Evolutionary conservation across 2,113 vertebrate species (phyloP), one percentile per base, ranked within the genome.

Genomic region (Catharus minimus): DNA sequence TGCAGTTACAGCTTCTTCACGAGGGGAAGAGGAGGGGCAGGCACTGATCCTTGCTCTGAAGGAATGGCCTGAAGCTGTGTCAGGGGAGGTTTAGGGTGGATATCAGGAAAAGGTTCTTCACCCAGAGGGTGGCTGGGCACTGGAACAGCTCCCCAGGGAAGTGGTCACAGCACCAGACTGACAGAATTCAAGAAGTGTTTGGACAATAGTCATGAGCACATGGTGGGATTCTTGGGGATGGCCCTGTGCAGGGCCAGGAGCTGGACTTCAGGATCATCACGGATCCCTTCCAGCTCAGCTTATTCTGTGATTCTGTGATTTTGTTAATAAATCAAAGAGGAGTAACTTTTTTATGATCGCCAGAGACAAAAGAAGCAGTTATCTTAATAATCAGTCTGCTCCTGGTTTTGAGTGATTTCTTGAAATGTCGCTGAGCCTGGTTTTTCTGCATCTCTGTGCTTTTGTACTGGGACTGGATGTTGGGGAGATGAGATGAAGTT

Each of bases 101-200:
- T 53, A 32, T 41, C 5, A 61, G 28, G 11, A 22, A n/a, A n/a
- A 46, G 2, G 5, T 38, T 38, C n/a, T n/a, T 62, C 39, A 18
- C 4, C 2, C 17, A 46, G 22, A 16, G 6, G 11, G 7, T 52
- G 47, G 1, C 1, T 72, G 57, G 47, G 17, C 32, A 17, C 9
- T 62, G n/a, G 15, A 41, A n/a, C 22, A 61, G 32, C 26, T 52
- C 26, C 16, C 8, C 15, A 46, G 5, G 12, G 27, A 32, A 38
- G 13, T 21, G 32, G n/a, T 38, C 39, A 53, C n/a, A 32, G 49
- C 27, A 46, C 22, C n/a, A 80, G 49, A 27, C 18, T 62, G 18
- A 46, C 11, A 24, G 53, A 82, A 18, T 4, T 46, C 28, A 27
- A 14, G 23, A 20, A 27, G 9, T 2, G 4, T 27, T 32, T 62